These are phyloP conservation scores for Ibycter americanus DNA, from an alignment of 2,797 vertebrate species.

Conservation along the genomic window DNA sequence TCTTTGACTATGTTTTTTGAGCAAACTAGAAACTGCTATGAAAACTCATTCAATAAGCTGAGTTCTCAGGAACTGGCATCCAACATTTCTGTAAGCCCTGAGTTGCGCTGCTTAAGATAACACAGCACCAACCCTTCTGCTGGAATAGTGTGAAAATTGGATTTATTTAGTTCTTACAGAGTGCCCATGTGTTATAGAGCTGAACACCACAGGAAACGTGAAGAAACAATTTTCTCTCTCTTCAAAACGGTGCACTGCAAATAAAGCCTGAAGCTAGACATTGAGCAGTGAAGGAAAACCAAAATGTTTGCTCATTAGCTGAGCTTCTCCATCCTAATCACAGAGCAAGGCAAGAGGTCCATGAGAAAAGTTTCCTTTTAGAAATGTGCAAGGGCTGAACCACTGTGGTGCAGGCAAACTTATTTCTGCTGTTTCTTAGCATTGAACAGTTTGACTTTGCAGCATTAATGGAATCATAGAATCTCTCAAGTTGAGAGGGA, in stretches of 20 bases:
- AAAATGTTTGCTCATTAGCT: not conserved
- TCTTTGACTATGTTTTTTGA: not conserved
- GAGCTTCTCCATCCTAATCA: not conserved
- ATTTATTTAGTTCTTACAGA: not conserved
- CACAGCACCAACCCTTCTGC: not conserved
- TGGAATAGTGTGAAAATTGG: not conserved
- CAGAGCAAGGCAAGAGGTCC: not conserved
- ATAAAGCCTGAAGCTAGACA: not conserved
- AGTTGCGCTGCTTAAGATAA: not conserved
- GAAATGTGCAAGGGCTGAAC: not conserved
- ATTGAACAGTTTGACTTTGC: not conserved
- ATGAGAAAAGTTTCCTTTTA: not conserved
- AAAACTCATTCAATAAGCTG: not conserved
- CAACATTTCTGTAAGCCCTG: not conserved
- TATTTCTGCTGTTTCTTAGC: not conserved
- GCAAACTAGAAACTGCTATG: not conserved
- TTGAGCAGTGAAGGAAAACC: not conserved
- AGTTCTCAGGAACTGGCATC: not conserved
- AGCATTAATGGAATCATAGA: not conserved
- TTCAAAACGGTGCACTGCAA: not conserved
- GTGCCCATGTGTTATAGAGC: not conserved
- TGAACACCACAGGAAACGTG: not conserved
- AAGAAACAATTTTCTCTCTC: not conserved
- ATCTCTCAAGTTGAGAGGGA: not conserved
- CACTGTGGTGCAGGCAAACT: not conserved